Conservation (phyloP, 2,113 vertebrate species). For the Micronisus gabar region DNA sequence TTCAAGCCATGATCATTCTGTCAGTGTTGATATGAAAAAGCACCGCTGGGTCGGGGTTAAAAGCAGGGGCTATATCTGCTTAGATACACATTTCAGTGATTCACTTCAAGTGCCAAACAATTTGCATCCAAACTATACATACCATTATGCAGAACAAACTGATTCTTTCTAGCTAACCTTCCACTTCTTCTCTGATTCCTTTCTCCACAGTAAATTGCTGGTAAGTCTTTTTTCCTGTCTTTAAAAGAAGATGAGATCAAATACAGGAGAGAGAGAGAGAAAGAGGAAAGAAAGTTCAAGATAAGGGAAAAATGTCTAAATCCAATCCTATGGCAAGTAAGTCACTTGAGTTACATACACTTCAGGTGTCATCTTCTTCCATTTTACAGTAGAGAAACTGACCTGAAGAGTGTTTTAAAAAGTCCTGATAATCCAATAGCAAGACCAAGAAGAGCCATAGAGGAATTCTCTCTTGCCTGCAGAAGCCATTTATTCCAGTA, state of each 20-base stretch:
- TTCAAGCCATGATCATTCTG: background rate
- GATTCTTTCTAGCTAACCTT: background rate
- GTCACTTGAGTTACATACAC: background rate
- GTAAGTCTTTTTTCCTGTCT: background rate
- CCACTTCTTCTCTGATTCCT: background rate
- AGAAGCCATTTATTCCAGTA: background rate
- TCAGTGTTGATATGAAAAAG: background rate
- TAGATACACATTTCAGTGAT: background rate
- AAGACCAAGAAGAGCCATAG: background rate
- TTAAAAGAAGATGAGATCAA: background rate
- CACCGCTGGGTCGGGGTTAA: background rate
- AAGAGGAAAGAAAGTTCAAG: background rate
- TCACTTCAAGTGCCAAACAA: background rate
- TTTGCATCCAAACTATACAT: background rate
- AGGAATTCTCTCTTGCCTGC: background rate
- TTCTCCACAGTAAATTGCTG: background rate
- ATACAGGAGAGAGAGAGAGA: background rate
- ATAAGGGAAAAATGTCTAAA: background rate
- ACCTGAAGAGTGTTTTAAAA: background rate
- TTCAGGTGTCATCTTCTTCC: background rate
- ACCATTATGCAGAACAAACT: constrained; percentile 1
- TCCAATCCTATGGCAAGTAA: background rate
- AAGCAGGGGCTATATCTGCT: background rate
- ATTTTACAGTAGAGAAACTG: background rate
- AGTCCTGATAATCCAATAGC: background rate